Base-by-base conservation (phyloP, 2,113 vertebrate genomes). In the Verasper variegatus region DNA sequence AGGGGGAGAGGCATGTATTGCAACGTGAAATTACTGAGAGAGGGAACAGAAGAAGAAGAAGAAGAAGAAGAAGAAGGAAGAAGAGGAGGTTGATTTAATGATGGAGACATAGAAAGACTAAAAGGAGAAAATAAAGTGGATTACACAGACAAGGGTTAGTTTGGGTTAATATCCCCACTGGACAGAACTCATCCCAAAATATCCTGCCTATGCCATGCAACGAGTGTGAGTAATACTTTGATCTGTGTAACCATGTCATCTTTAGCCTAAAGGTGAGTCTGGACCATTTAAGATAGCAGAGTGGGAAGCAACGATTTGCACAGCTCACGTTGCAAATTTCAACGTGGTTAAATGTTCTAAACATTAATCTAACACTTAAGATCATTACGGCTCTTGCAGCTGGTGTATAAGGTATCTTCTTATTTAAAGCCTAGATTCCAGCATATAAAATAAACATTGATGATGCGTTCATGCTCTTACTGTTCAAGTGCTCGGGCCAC, bases 1-100 rank as follows among this genome's bases (percentile, higher is more conserved):
- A 97, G 93, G 0, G 96, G 96, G 21, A 97, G 95, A 76, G 97
- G 96, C 97, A 97, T 97, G 91, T 96, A 97, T 76, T 96, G 96
- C 87, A 97, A 91, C 1, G 95, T 97, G 90, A 96, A 96, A 90
- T 97, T 97, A 91, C 97, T 97, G 88, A 63, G 66, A 74, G 40
- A 68, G 69, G 66, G 55, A 71, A 82, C 42, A 82, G 60, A 15
- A 82, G 27, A 69, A 49, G 35, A 69, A 37, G 60, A 15, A 82
- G 27, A 69, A 49, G 26, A 69, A 71, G 60, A 14, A 82, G 27
- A 69, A 49, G 26, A 69, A 71, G 56, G 52, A 62, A 60, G 35
- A 59, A 40, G 35, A 64, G 56, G 23, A 52, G 26, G 62, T 31
- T 1, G 57, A 60, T 45, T 89, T 80, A 86, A 45, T 65, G 55